phyloP scores from a whole-genome alignment of 2,888 invertebrate species.

The Eutolmus rufibarbis region DNA sequence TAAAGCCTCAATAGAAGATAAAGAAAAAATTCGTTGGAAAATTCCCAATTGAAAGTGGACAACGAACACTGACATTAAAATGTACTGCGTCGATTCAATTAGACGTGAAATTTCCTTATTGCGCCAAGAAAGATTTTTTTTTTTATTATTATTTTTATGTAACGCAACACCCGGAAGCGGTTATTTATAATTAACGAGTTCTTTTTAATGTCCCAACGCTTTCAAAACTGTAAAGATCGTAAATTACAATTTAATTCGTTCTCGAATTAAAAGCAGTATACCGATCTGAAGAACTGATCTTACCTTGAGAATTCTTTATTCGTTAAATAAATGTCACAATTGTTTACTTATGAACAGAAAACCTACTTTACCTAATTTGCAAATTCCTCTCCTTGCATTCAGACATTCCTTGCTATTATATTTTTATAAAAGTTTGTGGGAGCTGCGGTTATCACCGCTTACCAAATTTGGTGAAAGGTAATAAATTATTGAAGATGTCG shows the following conservation, averaged over 20 bases:
- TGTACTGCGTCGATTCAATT: not conserved
- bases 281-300: not conserved
- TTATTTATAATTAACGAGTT: not conserved
- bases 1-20: not conserved
- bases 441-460: not conserved
- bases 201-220: not conserved
- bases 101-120: not conserved
- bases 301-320: not conserved
- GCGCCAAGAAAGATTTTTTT: not conserved
- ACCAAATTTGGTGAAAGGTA: not conserved
- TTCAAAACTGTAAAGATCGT: not conserved
- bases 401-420: not conserved
- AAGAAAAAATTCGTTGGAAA: not conserved
- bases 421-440: not conserved
- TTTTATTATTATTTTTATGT: not conserved
- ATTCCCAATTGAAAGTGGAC: not conserved
- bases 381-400: not conserved
- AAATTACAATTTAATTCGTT: not conserved
- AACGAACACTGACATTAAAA: not conserved
- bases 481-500: not conserved
- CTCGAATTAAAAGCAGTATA: not conserved
- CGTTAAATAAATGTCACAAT: not conserved
- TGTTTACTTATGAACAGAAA: not conserved
- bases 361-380: not conserved
- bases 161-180: not conserved